Percentiles rank a stretch among this genome's conserved stretches.
Conservation (phyloP, 1,140 invertebrate species). For the Platyscapa corneri region DNA sequence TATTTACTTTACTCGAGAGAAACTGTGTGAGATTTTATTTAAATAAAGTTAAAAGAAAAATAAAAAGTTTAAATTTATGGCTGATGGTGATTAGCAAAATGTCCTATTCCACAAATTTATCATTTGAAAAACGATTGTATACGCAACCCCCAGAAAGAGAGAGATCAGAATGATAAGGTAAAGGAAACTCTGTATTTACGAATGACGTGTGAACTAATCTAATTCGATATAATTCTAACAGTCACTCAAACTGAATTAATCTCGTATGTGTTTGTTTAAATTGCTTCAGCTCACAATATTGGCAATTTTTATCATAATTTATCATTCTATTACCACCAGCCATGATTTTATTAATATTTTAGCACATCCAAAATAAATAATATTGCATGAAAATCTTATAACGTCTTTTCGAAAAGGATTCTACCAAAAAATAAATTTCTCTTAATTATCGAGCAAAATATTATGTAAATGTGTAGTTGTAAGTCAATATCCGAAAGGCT, state of each 20-base stretch:
- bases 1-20: slow-evolving; percentile 51
- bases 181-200: slow-evolving; percentile 52
- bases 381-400: slow-evolving; percentile 26
- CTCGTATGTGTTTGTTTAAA: slow-evolving; percentile 63
- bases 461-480: background rate
- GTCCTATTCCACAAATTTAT: slow-evolving; percentile 41
- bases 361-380: slow-evolving; percentile 22
- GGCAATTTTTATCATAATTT: slow-evolving; percentile 51
- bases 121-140: slow-evolving; percentile 26
- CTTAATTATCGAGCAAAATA: background rate
- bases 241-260: slow-evolving; percentile 62
- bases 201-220: slow-evolving; percentile 54
- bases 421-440: background rate
- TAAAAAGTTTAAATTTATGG: slow-evolving; percentile 62
- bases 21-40: slow-evolving; percentile 68
- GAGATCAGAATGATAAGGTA: slow-evolving; percentile 50
- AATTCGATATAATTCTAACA: slow-evolving; percentile 50
- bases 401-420: background rate
- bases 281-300: slow-evolving; percentile 62
- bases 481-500: background rate
- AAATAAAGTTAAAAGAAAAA: slow-evolving; percentile 65
- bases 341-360: slow-evolving; percentile 67
- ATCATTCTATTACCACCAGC: slow-evolving; percentile 65
- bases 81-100: slow-evolving; percentile 66
- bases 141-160: slow-evolving; percentile 39